Base-by-base conservation (phyloP, 2,797 vertebrate genomes). In the Cygnus olor region DNA sequence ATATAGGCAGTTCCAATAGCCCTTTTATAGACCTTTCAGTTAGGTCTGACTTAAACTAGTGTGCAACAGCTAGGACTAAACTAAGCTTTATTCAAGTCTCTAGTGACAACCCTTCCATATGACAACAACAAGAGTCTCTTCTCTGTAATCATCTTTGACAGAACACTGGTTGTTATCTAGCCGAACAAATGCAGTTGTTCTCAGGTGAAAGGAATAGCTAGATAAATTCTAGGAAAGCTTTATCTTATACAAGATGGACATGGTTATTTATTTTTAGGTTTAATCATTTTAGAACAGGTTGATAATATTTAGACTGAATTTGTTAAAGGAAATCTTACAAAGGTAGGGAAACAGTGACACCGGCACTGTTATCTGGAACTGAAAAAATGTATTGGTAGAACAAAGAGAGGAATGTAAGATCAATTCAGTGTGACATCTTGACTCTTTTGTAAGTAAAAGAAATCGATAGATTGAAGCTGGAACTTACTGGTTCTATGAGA, bases 231-330 rank as follows among this genome's bases (percentile, higher is more conserved):
- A 74, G 80, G 64, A 83, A 90, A 36, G 4, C 12, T 90, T 94
- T 80, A 77, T 87, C n/a, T 24, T 83, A 32, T 34, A 49, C 18
- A 58, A 44, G 28, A 77, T 57, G 61, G 91, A 8, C 3, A 53
- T 32, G 25, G 76, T 42, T 54, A 7, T 12, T 94, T 92, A 54
- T 76, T 80, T 96, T 96, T 94, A 91, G 30, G 49, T 88, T 81
- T 84, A 95, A 90, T 81, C 79, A 53, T 93, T 94, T 90, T 91
- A 82, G 25, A 89, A 10, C 30, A 76, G 20, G 27, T 79, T 87
- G 49, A 44, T 93, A 77, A 91, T 84, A 87, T 84, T 89, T 85
- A 81, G 56, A 57, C 63, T 88, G 47, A 82, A 10, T 79, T 93
- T 95, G 27, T 34, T 72, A 77, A 94, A 76, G 44, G 58, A 63